Evolutionary conservation across 2,113 vertebrate genomes (phyloP).

Genomic region (Solea senegalensis): DNA sequence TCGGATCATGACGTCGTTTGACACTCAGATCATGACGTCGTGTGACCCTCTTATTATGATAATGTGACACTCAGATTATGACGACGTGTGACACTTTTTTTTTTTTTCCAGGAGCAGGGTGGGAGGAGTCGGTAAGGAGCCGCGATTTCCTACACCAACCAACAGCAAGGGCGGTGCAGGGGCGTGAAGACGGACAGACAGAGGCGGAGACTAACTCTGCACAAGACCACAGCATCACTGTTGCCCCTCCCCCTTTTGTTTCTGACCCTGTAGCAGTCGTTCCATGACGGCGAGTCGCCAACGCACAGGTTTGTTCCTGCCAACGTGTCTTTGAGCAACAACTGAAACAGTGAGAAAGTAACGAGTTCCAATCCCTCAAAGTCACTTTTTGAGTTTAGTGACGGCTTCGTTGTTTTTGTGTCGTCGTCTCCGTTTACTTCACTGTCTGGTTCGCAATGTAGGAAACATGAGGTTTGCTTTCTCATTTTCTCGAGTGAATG

Average conservation of each 20-base stretch:
- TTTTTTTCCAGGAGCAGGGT: conserved; percentile 58
- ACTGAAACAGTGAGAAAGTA: background rate
- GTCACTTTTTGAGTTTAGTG: too few relatives aligned
- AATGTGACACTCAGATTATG: too few relatives aligned
- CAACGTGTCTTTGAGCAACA: conserved; percentile 8
- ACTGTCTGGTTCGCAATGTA: too few relatives aligned
- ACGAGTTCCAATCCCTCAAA: too few relatives aligned
- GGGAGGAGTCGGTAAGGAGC: conserved; percentile 61
- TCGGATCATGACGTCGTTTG: too few relatives aligned
- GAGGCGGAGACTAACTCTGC: background rate
- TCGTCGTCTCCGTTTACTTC: too few relatives aligned
- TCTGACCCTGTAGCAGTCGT: background rate
- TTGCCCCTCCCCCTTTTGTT: background rate
- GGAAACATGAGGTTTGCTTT: too few relatives aligned
- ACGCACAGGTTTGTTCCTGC: conserved; percentile 1
- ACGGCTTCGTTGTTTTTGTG: too few relatives aligned
- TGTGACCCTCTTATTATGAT: too few relatives aligned
- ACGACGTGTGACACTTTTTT: background rate
- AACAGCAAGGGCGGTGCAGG: background rate
- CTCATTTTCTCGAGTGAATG: too few relatives aligned
- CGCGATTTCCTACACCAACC: conserved; percentile 20
- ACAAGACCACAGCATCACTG: conserved; percentile 6
- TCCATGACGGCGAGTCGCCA: background rate
- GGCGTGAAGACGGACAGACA: background rate
- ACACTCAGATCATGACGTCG: too few relatives aligned